Evolutionary conservation across 2,113 vertebrate species (phyloP), one percentile per base, ranked within the genome.

Genomic region (Hippocampus mohnikei): DNA sequence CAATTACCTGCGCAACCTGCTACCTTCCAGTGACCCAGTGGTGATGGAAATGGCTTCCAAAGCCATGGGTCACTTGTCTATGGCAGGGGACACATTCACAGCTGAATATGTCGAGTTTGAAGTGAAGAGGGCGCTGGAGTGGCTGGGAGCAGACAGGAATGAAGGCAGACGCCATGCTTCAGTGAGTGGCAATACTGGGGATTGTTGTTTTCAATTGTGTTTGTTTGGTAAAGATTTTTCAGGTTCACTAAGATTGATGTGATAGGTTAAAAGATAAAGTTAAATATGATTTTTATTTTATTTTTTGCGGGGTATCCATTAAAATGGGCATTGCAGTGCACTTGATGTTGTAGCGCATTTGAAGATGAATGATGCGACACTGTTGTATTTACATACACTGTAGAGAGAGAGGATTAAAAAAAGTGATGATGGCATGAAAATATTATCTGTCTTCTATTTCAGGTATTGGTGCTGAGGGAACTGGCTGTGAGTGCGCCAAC

Each of bases 21-120:
- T 99, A 61, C 97, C 97, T 18, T 98, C 96, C 79, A 98, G 95
- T 29, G 97, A 99, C 83, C 90, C 96, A 0, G 95, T 95, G 42
- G 96, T 98, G 18, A 99, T 99, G 97, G 97, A 99, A 85, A 99
- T 99, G 97, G 96, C 96, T 4, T 98, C 97, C 67, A 98, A 98
- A 86, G 97, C 97, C 69, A 98, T 99, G 0, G 97, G 97, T 18
- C 91, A 98, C 65, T 93, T 99, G 0, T 98, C 97, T 0, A 98
- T 98, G 96, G 96, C 97, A 0, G 97, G 97, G 13, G 97, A 98
- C 88, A 98, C 96, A 67, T 99, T 98, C 73, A 99, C 97, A 0
- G 97, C 97, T 0, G 97, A 99, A 69, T 99, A 99, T 18, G 97
- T 99, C 86, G 97, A 99, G 89, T 99, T 99, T 83, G 97, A 99